A percentile compares a stretch with the other conserved stretches of the same genome.
These are phyloP conservation scores for Folsomia candida DNA, from an alignment of 2,888 invertebrate genomes.

Conservation along the genomic window DNA sequence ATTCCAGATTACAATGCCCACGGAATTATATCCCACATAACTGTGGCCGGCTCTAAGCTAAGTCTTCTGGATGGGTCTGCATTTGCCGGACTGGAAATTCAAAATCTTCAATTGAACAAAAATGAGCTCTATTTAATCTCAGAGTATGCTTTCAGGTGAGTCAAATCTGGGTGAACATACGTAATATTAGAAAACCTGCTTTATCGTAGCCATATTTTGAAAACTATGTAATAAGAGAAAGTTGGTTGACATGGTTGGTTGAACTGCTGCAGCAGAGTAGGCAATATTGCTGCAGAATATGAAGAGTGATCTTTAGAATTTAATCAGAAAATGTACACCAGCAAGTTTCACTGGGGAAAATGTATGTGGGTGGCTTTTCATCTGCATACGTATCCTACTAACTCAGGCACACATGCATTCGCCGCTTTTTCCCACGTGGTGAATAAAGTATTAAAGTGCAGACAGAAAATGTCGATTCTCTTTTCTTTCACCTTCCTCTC, in stretches of 20 bases:
- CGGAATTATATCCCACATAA: slow-evolving; percentile 49
- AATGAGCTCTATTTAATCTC: slow-evolving; percentile 49
- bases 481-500: background rate
- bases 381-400: too few species aligned
- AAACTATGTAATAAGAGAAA: too few species aligned
- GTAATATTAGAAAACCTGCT: too few species aligned
- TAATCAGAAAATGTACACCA: too few species aligned
- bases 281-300: too few species aligned
- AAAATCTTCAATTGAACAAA: slow-evolving; percentile 47
- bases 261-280: too few species aligned
- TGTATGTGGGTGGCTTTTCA: too few species aligned
- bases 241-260: too few species aligned
- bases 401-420: background rate
- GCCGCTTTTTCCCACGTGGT: background rate
- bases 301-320: too few species aligned
- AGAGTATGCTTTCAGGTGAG: slow-evolving; percentile 50
- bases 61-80: slow-evolving; percentile 48
- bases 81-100: slow-evolving; percentile 49
- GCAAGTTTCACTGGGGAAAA: too few species aligned
- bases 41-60: slow-evolving; percentile 48
- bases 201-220: too few species aligned
- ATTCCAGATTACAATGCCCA: slow-evolving; percentile 48
- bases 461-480: background rate
- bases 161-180: too few species aligned
- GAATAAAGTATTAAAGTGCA: background rate